Percentiles rank a stretch among this genome's conserved stretches.
Conservation (phyloP, 2,113 vertebrate genomes). For the Gorsachius goisagi region DNA sequence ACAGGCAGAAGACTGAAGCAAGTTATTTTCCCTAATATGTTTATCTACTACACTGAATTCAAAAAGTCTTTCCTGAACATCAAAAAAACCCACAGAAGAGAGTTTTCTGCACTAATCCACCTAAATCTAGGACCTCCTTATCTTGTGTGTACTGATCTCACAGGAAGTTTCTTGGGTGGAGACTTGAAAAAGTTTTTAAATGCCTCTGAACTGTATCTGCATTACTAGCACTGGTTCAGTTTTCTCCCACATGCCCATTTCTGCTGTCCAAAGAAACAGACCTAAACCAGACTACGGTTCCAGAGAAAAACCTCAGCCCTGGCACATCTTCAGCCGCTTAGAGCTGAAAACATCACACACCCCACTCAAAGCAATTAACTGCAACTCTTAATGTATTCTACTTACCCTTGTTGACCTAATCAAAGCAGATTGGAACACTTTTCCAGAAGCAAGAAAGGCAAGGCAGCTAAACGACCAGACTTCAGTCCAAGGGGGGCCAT, state of each 20-base stretch:
- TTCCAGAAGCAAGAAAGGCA: neutral
- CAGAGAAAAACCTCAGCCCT: neutral
- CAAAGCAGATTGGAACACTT: neutral
- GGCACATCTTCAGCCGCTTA: neutral
- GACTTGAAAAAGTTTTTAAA: neutral
- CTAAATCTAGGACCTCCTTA: neutral
- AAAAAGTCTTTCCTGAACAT: neutral
- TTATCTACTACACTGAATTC: neutral
- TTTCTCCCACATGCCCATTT: neutral
- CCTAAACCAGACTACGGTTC: neutral
- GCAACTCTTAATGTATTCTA: neutral
- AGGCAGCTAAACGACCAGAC: neutral
- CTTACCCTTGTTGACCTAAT: neutral
- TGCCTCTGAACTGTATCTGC: neutral
- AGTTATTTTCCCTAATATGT: neutral
- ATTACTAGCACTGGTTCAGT: neutral
- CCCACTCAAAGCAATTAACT: neutral
- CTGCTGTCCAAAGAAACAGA: neutral
- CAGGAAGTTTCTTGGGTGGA: constrained; percentile 36
- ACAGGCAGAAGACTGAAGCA: neutral
- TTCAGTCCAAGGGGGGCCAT: neutral
- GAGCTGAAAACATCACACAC: neutral
- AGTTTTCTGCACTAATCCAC: neutral
- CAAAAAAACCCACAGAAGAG: neutral
- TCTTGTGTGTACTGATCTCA: neutral